Conservation (phyloP, 1,140 invertebrate genomes). For the Penaeus japonicus region DNA sequence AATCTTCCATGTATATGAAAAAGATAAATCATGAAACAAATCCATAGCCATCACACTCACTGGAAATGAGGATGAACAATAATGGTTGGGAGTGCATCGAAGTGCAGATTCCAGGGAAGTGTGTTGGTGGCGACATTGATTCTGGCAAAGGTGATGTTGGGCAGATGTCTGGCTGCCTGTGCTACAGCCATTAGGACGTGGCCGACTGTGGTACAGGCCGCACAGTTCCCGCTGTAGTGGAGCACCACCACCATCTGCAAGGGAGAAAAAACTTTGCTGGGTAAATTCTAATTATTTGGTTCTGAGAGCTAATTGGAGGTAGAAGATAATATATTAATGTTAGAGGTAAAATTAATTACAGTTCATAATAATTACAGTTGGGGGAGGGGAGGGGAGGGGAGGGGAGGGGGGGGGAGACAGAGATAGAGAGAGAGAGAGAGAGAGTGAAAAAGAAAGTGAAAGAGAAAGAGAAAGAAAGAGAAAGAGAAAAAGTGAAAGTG, state of each 20-base stretch:
- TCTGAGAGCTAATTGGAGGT: not conserved
- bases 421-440: too few relatives aligned
- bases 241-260: slow-evolving; percentile 41
- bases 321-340: not conserved
- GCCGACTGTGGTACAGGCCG: slow-evolving; percentile 31
- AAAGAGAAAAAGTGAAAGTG: too few relatives aligned
- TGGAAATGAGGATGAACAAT: slow-evolving; percentile 33
- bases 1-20: too few relatives aligned
- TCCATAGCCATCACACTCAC: not conserved
- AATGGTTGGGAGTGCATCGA: slow-evolving; percentile 37
- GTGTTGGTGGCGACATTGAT: slow-evolving; percentile 23
- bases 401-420: too few relatives aligned
- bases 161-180: slow-evolving; percentile 4
- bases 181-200: slow-evolving; percentile 38
- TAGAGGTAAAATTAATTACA: too few relatives aligned
- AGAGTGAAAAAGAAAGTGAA: too few relatives aligned
- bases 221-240: slow-evolving; percentile 41
- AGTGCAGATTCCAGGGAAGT: slow-evolving; percentile 43
- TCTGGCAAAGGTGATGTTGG: slow-evolving; percentile 35
- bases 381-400: too few relatives aligned
- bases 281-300: too few relatives aligned
- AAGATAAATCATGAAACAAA: not conserved
- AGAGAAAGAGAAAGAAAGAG: too few relatives aligned
- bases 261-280: not conserved
- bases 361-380: too few relatives aligned